phyloP scores from a whole-genome alignment of 2,888 invertebrate species.

The Galerucella nymphaeae region DNA sequence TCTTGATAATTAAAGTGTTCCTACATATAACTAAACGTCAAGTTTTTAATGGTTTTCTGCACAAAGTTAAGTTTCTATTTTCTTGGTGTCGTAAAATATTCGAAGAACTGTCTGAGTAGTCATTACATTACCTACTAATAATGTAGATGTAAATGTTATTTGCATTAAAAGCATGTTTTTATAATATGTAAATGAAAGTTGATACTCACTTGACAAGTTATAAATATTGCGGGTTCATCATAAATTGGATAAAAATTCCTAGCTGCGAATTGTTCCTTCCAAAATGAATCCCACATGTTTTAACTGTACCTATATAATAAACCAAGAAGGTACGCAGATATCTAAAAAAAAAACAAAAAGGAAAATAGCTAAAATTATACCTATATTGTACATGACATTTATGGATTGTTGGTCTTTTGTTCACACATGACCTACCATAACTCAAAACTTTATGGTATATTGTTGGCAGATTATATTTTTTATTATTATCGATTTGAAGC shows the following conservation, averaged over 20 bases:
- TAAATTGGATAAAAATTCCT: slow-evolving; percentile 54
- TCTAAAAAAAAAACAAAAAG: neutral
- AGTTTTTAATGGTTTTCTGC: neutral
- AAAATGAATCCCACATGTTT: slow-evolving; percentile 50
- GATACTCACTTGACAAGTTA: slow-evolving; percentile 58
- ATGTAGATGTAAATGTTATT: neutral
- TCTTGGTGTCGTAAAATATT: neutral
- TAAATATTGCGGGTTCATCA: slow-evolving; percentile 56
- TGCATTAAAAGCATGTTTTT: neutral
- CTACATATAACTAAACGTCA: neutral
- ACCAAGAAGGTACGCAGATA: neutral
- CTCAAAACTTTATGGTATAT: slow-evolving; percentile 23
- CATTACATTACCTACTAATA: neutral
- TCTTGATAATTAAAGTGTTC: neutral
- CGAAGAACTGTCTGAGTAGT: neutral
- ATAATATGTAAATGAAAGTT: neutral
- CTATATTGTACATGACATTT: slow-evolving; percentile 5
- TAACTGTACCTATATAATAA: neutral
- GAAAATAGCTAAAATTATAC: slow-evolving; percentile 1
- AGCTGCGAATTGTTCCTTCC: slow-evolving; percentile 57
- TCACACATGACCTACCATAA: slow-evolving; percentile 19
- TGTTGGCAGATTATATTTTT: slow-evolving; percentile 17
- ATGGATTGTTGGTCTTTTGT: neutral
- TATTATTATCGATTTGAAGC: slow-evolving; percentile 11
- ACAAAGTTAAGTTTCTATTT: neutral